These are phyloP conservation scores for Periophthalmodon schlosseri DNA, from an alignment of 2,113 vertebrate species.

Conservation along the genomic window DNA sequence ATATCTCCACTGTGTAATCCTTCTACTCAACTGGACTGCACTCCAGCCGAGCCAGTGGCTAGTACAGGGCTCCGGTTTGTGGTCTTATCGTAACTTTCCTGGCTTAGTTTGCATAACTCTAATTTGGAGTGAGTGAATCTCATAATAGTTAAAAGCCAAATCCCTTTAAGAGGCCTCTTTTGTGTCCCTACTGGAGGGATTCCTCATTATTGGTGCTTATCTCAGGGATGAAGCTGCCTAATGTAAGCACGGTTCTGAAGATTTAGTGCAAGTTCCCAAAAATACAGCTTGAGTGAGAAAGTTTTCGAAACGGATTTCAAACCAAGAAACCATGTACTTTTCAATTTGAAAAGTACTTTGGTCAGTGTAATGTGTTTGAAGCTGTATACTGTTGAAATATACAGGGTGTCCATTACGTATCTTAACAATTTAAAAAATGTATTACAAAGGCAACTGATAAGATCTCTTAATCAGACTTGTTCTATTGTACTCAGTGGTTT, in stretches of 20 bases:
- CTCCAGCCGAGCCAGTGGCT: slow-evolving; percentile 40
- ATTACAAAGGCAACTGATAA: too few species aligned
- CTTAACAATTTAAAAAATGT: too few species aligned
- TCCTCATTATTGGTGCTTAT: slow-evolving; percentile 40
- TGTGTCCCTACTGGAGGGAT: slow-evolving; percentile 38
- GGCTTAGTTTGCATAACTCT: slow-evolving; percentile 60
- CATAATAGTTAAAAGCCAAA: slow-evolving; percentile 55
- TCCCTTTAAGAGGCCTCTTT: slow-evolving; percentile 28
- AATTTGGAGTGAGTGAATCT: slow-evolving; percentile 42
- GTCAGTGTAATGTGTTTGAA: too few species aligned
- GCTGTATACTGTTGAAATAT: too few species aligned
- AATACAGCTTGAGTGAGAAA: background rate
- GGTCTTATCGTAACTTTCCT: slow-evolving; percentile 47
- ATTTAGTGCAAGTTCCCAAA: background rate
- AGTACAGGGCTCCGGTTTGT: slow-evolving; percentile 38
- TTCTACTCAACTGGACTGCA: slow-evolving; percentile 27
- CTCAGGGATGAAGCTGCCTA: slow-evolving; percentile 6
- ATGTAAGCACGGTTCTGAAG: background rate
- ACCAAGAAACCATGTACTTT: background rate
- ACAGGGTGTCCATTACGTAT: too few species aligned
- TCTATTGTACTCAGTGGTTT: too few species aligned
- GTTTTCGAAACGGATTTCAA: background rate
- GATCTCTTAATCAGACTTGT: too few species aligned
- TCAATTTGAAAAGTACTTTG: too few species aligned
- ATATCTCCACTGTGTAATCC: slow-evolving; percentile 31